A percentile compares a stretch with the other conserved stretches of the same genome.
These are phyloP conservation scores for Synanceia verrucosa DNA, from an alignment of 2,797 vertebrate species.

Conservation along the genomic window DNA sequence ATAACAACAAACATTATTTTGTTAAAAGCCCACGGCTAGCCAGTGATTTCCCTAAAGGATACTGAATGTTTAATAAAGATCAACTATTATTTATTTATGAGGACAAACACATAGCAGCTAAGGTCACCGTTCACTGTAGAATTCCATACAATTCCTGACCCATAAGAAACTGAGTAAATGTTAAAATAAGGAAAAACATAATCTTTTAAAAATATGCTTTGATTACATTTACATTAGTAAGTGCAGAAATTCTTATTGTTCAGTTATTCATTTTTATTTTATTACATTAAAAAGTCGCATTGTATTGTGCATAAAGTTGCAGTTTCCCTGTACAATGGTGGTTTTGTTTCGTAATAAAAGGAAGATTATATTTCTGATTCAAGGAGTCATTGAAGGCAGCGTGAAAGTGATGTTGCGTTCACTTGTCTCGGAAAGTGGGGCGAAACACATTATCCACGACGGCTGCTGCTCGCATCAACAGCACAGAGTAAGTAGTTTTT, in stretches of 20 bases:
- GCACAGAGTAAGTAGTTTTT: too few relatives aligned
- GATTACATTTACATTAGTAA: too few relatives aligned
- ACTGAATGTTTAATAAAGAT: background rate
- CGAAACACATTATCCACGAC: too few relatives aligned
- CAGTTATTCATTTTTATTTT: background rate
- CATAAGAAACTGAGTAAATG: background rate
- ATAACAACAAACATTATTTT: background rate
- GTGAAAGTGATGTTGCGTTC: background rate
- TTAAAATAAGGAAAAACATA: too few relatives aligned
- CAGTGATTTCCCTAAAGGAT: background rate
- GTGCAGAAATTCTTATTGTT: background rate
- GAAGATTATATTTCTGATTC: background rate
- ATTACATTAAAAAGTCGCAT: background rate
- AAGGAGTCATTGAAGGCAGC: conserved; percentile 51
- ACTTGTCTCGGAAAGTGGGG: too few relatives aligned
- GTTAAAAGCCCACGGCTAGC: background rate
- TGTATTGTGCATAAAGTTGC: background rate
- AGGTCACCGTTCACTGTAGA: background rate
- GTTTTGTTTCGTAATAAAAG: background rate
- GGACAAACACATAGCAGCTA: background rate
- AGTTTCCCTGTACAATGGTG: background rate
- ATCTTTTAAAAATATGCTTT: too few relatives aligned
- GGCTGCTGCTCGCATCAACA: too few relatives aligned
- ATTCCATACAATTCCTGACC: background rate
- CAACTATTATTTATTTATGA: background rate